Base-by-base conservation (phyloP, 2,797 vertebrate genomes). In the Pipistrellus pygmaeus region DNA sequence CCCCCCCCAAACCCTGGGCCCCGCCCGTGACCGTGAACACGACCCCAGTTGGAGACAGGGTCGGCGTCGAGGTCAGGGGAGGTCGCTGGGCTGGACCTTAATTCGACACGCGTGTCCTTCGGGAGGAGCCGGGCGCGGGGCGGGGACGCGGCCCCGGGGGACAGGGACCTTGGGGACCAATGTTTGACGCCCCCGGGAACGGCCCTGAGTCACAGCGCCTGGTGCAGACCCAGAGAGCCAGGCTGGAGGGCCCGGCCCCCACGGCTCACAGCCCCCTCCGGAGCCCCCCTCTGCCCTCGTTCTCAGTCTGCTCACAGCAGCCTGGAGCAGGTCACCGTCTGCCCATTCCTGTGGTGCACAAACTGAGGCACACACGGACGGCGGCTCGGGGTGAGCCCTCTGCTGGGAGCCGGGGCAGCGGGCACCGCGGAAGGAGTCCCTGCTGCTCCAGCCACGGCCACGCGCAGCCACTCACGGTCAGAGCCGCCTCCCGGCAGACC, bases 251-350 rank as follows among this genome's bases (percentile, higher is more conserved):
- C 9, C 69, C n/a, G 20, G 17, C 17, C 8, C 30, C 53, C 20
- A 11, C 44, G 44, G 44, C 44, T 46, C 44, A 46, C 44, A 12
- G 44, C 44, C 9, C 44, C 44, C 9, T 2, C 8, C 9, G 44
- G 44, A 12, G 10, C 11, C 44, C 44, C 44, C 44, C 0, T 46
- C 44, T 11, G 44, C 44, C 44, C 44, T 9, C 44, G 44, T 48
- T 4, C 15, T 55, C 18, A 20, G 25, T 6, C 10, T 1, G 2
- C 6, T 14, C 3, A 0, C 0, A 4, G 48, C 8, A 4, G 44
- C 0, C 1, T 0, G 1, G 0, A 12, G 8, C n/a, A 12, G 15
- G 44, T 1, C 2, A 30, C 2, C 4, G 46, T 17, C 51, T 3
- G 32, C 46, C 48, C n/a, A 0, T 12, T 13, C 3, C 4, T 0